A percentile compares a stretch with the other conserved stretches of the same genome.
Conservation (phyloP, 2,797 vertebrate genomes). For the Octomys mimax region DNA sequence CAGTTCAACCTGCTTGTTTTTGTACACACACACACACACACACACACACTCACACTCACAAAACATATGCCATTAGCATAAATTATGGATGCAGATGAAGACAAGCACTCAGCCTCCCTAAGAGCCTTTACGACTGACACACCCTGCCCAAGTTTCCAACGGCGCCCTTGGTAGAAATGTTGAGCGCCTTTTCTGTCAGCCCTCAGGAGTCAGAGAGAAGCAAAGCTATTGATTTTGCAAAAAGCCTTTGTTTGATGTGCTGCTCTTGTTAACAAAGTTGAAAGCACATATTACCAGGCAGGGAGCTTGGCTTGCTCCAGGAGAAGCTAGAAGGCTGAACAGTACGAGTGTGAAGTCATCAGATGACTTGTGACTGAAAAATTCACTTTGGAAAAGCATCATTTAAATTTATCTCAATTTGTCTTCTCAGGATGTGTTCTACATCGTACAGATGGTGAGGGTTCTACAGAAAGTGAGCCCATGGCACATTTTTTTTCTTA, state of each 20-base stretch:
- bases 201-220: neutral
- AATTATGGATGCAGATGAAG: constrained; percentile 51
- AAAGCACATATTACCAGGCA: neutral
- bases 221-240: neutral
- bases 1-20: neutral
- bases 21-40: neutral
- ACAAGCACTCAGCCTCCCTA: neutral
- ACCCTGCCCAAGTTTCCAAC: constrained; percentile 30
- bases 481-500: neutral
- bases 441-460: neutral
- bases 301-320: neutral
- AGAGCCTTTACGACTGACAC: constrained; percentile 48
- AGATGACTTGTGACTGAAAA: neutral
- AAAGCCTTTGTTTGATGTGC: neutral
- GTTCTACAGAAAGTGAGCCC: too few relatives aligned
- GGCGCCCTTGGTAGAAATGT: neutral
- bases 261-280: neutral
- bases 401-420: neutral
- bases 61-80: constrained; percentile 29
- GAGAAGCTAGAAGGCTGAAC: neutral
- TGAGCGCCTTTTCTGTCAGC: neutral
- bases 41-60: neutral
- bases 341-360: neutral
- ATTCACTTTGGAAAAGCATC: neutral
- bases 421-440: neutral